Evolutionary conservation across 2,113 vertebrate genomes (phyloP), one percentile per base, ranked within the genome.

Genomic region (Tauraco erythrolophus): DNA sequence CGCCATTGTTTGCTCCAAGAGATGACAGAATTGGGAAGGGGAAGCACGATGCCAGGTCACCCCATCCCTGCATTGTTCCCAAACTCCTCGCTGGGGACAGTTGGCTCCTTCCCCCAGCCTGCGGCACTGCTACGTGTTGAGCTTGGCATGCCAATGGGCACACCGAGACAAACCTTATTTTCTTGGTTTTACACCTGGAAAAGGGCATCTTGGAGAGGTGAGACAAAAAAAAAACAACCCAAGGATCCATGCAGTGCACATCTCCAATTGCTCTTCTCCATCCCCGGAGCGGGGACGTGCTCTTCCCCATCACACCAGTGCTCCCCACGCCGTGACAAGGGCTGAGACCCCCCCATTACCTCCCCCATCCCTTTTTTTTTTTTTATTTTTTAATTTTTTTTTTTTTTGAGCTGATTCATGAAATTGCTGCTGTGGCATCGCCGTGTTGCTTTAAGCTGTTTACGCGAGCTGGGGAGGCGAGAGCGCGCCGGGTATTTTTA

Each of bases 401-500:
- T 3, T 31, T 9, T 41, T 23, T 97, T 82, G 4, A 97, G 96
- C 96, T 96, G 96, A 97, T 97, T 97, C 96, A 97, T 96, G 91
- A 72, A 89, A 95, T 95, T 72, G 31, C 77, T 30, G 37, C 79
- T 89, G 82, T 16, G 85, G 96, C 95, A 79, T 58, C 77, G 5
- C 37, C 33, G 84, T 92, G 93, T 85, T 85, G 80, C 94, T 98
- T 94, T 79, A 94, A 98, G 97, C 96, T 97, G 96, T 95, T 97
- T 88, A 93, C 96, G 75, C 66, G 84, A 90, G 90, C 91, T 97
- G 90, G 88, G 96, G 96, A 97, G 92, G 94, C 88, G 96, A 96
- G 93, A 70, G 96, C 62, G 70, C 53, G 6, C 3, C 1, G 51
- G 96, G 66, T 98, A 98, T 98, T 98, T 98, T 98, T 98, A 98